Percentiles rank a stretch among this genome's conserved stretches.
phyloP scores from a whole-genome alignment of 2,797 vertebrate genomes.

The Acomys russatus region DNA sequence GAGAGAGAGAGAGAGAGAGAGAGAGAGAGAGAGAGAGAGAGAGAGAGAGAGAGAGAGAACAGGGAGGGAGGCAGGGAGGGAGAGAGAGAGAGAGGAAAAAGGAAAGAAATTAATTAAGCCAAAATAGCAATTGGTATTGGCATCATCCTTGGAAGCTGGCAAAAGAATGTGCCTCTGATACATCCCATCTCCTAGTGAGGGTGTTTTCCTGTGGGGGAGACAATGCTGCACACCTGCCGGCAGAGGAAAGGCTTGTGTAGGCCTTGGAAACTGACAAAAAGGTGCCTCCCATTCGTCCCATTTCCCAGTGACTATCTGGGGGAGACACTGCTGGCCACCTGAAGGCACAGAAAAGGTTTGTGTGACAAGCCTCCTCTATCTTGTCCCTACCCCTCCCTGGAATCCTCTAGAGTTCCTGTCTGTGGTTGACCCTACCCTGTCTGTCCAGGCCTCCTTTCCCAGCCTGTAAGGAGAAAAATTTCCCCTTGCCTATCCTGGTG shows the following conservation, averaged over 20 bases:
- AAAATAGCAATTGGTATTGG: neutral
- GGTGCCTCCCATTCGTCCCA: fast-evolving
- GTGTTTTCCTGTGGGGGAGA: neutral
- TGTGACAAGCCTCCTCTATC: neutral
- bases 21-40: too few relatives aligned
- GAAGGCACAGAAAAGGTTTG: neutral
- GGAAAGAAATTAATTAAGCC: neutral
- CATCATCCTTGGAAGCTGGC: neutral
- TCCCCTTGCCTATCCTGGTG: neutral
- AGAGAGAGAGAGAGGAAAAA: neutral
- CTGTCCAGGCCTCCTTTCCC: neutral
- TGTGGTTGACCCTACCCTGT: neutral
- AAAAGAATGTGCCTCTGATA: neutral
- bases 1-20: too few relatives aligned
- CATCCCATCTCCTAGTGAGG: neutral
- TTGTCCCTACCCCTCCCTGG: neutral
- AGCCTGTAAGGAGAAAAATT: neutral
- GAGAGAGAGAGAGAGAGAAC: neutral
- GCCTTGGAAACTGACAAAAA: too few relatives aligned
- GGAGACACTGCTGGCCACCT: neutral
- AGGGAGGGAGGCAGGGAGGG: too few relatives aligned
- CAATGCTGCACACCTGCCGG: neutral
- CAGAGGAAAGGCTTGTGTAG: neutral
- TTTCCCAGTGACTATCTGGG: neutral
- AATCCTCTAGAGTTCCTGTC: neutral